Evolutionary conservation across 2,113 vertebrate genomes (phyloP).

Genomic region (Plecturocebus donacophilus): DNA sequence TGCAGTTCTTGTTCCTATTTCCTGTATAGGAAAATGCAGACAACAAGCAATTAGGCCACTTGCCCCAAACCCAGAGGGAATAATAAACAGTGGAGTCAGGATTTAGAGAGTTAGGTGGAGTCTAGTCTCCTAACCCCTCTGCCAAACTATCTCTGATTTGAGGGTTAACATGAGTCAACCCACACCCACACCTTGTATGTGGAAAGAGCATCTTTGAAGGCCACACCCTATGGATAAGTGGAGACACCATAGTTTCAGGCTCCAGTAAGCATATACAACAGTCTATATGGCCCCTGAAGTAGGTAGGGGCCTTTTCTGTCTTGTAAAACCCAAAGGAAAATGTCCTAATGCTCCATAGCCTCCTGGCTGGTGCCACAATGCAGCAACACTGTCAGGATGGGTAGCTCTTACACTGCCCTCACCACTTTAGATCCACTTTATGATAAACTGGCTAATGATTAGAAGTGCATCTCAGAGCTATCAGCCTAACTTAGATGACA

Average conservation of each 20-base stretch:
- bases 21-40: neutral
- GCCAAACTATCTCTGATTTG: neutral
- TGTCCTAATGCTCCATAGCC: neutral
- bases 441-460: neutral
- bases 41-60: neutral
- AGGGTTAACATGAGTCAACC: neutral
- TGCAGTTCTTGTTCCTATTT: neutral
- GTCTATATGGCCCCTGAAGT: neutral
- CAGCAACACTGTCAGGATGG: neutral
- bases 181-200: neutral
- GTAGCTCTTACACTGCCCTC: neutral
- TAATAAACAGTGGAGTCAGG: neutral
- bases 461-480: neutral
- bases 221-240: neutral
- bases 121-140: neutral
- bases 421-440: neutral
- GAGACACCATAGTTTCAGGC: neutral
- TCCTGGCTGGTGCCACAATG: neutral
- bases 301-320: neutral
- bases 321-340: neutral
- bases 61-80: neutral
- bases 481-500: neutral
- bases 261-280: neutral
- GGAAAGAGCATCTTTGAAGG: neutral
- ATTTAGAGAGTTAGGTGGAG: neutral